A percentile compares a stretch with the other conserved stretches of the same genome.
These are phyloP conservation scores for Sandelia bainsii DNA, from an alignment of 2,797 vertebrate species.

Conservation along the genomic window DNA sequence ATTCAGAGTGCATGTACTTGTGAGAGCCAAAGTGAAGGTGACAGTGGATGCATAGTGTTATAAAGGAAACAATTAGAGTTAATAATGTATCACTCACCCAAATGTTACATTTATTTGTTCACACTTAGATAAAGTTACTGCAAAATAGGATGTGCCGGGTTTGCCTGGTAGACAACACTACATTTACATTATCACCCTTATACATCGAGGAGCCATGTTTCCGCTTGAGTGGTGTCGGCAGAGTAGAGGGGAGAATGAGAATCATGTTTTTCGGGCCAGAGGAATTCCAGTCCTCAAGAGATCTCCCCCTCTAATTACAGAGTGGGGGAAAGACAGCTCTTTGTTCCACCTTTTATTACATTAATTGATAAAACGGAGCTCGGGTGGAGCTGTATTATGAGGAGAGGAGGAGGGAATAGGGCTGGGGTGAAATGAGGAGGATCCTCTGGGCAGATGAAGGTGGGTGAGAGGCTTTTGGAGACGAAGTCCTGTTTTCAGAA, in stretches of 20 bases:
- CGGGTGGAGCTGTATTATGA: constrained; percentile 67
- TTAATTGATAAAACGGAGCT: constrained; percentile 86
- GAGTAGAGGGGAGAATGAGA: constrained; percentile 46
- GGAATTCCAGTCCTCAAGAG: constrained; percentile 82
- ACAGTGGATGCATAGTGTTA: constrained; percentile 79
- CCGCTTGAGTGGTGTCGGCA: constrained; percentile 63
- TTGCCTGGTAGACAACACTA: constrained; percentile 67
- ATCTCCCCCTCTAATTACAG: constrained; percentile 85
- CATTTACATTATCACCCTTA: constrained; percentile 81
- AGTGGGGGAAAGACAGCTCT: constrained; percentile 82
- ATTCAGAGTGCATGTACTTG: constrained; percentile 57
- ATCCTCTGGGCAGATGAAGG: constrained; percentile 74
- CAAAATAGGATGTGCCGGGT: constrained; percentile 64
- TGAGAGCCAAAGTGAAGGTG: constrained; percentile 71
- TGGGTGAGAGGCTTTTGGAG: constrained; percentile 65
- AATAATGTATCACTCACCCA: constrained; percentile 83
- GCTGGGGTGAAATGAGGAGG: constrained; percentile 45
- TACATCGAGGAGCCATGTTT: constrained; percentile 76
- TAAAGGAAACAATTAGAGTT: constrained; percentile 83
- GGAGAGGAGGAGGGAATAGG: constrained; percentile 27
- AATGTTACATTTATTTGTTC: constrained; percentile 81
- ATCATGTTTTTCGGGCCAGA: constrained; percentile 78
- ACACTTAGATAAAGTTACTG: constrained; percentile 77
- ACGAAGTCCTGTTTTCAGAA: constrained; percentile 75
- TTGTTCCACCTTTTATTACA: constrained; percentile 89